phyloP scores from a whole-genome alignment of 2,888 invertebrate genomes.

The Yponomeuta plumbellus region DNA sequence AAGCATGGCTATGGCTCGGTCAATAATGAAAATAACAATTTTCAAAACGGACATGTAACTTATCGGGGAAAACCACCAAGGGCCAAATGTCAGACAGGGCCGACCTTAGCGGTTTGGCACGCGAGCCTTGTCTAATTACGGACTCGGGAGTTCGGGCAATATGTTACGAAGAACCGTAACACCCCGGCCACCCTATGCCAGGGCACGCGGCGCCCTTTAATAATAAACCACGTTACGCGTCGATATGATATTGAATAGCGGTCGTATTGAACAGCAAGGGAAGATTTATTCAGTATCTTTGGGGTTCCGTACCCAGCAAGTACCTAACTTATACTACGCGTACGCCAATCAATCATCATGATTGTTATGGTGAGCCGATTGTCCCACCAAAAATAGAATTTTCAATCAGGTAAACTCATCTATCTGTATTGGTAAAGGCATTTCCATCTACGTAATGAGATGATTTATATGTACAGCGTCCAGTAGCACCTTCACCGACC shows the following conservation, averaged over 20 bases:
- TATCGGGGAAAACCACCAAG: neutral
- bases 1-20: neutral
- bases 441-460: too few relatives aligned
- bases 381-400: too few relatives aligned
- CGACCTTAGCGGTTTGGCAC: conserved; percentile 2
- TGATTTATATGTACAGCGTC: too few relatives aligned
- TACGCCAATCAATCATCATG: too few relatives aligned
- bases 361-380: too few relatives aligned
- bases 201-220: conserved; percentile 18
- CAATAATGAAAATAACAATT: neutral
- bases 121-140: neutral
- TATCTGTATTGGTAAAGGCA: too few relatives aligned
- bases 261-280: too few relatives aligned
- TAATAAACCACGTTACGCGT: neutral
- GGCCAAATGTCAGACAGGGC: neutral
- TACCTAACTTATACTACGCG: too few relatives aligned
- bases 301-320: too few relatives aligned
- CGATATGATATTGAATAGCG: neutral
- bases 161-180: neutral
- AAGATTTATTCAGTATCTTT: too few relatives aligned
- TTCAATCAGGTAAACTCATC: too few relatives aligned
- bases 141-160: neutral
- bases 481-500: too few relatives aligned
- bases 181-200: neutral
- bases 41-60: neutral